Percentiles rank a stretch among this genome's conserved stretches.
Evolutionary conservation across 2,797 vertebrate genomes (phyloP).

Genomic region (Peromyscus nudipes): DNA sequence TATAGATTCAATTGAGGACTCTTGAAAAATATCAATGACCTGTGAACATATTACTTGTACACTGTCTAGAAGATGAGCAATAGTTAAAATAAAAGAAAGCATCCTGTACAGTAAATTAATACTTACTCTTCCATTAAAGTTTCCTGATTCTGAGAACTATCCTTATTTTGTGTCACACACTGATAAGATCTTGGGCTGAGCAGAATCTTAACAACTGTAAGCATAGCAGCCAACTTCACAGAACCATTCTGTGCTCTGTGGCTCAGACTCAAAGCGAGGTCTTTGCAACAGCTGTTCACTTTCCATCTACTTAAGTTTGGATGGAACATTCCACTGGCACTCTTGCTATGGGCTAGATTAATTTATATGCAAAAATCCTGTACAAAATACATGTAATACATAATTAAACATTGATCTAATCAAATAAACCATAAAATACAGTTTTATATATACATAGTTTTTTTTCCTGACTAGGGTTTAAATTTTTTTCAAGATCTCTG

Average conservation of each 20-base stretch:
- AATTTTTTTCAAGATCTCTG: slow-evolving; percentile 40
- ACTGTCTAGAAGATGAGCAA: background rate
- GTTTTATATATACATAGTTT: slow-evolving; percentile 27
- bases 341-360: slow-evolving; percentile 65
- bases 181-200: slow-evolving; percentile 48
- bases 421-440: slow-evolving; percentile 63
- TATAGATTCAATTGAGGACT: background rate
- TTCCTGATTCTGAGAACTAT: slow-evolving; percentile 26
- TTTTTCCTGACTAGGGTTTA: slow-evolving; percentile 42
- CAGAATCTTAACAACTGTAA: slow-evolving; percentile 70
- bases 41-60: background rate
- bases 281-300: slow-evolving; percentile 76
- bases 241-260: slow-evolving; percentile 60
- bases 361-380: slow-evolving; percentile 66
- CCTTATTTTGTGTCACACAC: background rate
- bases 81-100: background rate
- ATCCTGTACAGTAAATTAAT: background rate
- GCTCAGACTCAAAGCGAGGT: slow-evolving; percentile 51
- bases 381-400: slow-evolving; percentile 33
- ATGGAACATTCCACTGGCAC: slow-evolving; percentile 67
- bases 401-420: slow-evolving; percentile 49
- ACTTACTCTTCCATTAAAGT: background rate
- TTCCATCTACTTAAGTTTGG: slow-evolving; percentile 75
- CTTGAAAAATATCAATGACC: background rate
- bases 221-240: slow-evolving; percentile 48